Percentiles rank a stretch among this genome's conserved stretches.
phyloP scores from a whole-genome alignment of 2,888 invertebrate species.

The Amphiduros pacificus region DNA sequence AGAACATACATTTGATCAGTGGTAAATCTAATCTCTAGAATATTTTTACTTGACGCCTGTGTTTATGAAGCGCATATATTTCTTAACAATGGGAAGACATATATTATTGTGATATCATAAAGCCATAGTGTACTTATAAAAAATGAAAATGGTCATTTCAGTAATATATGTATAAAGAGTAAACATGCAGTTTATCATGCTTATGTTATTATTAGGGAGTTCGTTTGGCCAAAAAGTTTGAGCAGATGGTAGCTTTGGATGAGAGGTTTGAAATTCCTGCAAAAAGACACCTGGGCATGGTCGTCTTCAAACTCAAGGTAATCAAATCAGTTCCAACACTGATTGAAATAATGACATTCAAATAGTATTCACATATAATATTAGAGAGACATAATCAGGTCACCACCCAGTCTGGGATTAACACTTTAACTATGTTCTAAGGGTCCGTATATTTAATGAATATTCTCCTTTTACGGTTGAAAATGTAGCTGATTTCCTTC shows the following conservation, averaged over 20 bases:
- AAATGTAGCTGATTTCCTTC: no score
- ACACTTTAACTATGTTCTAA: no score
- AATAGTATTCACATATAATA: no score
- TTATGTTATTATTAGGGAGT: conserved; percentile 84
- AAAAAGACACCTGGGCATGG: conserved; percentile 81
- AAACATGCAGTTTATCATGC: background rate
- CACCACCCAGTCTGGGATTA: no score
- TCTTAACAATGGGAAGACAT: no score
- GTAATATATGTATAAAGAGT: conserved; percentile 11
- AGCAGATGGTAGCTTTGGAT: conserved; percentile 81
- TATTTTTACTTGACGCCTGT: no score
- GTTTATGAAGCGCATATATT: no score
- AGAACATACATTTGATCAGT: no score
- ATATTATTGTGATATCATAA: background rate
- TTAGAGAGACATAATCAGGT: no score
- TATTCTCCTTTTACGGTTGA: no score
- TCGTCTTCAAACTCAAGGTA: conserved; percentile 79
- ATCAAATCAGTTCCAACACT: conserved; percentile 5
- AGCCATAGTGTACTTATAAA: background rate
- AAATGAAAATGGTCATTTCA: background rate
- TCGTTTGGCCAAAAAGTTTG: conserved; percentile 85
- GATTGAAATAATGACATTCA: background rate
- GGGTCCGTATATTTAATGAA: no score
- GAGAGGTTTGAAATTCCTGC: conserved; percentile 88
- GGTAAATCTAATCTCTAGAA: no score